A percentile compares a stretch with the other conserved stretches of the same genome.
These are phyloP conservation scores for Zapornia atra DNA, from an alignment of 2,113 vertebrate genomes.

Conservation along the genomic window DNA sequence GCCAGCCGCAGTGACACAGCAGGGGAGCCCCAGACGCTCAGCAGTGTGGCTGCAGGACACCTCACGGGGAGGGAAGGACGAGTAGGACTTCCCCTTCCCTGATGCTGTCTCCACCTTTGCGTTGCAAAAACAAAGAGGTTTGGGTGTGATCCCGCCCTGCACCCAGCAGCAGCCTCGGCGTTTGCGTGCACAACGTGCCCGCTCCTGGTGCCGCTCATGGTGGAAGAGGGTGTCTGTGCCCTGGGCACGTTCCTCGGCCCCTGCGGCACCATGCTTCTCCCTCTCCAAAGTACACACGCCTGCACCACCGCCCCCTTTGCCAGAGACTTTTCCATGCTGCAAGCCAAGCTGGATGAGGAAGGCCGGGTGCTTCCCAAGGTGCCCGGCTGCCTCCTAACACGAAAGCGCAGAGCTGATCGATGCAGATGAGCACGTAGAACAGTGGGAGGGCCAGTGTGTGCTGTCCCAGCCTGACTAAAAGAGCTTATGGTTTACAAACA, in stretches of 20 bases:
- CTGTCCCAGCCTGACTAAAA: constrained; percentile 16
- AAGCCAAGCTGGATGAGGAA: constrained; percentile 21
- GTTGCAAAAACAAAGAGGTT: constrained; percentile 51
- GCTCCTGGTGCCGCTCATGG: constrained; percentile 28
- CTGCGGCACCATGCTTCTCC: constrained; percentile 23
- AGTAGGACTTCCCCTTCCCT: constrained; percentile 34
- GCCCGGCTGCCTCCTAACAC: background rate
- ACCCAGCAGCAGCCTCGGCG: background rate
- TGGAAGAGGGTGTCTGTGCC: constrained; percentile 12
- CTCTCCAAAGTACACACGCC: constrained; percentile 21
- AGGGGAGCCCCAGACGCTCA: background rate
- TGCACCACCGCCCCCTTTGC: background rate
- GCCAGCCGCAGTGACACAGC: background rate
- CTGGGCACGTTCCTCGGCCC: background rate
- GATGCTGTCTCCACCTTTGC: constrained; percentile 38
- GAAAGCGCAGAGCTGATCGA: background rate
- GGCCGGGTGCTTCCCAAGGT: background rate
- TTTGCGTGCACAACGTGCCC: constrained; percentile 61
- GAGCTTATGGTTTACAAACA: background rate
- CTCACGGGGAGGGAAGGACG: background rate
- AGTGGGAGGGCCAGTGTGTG: background rate
- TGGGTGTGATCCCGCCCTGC: constrained; percentile 30
- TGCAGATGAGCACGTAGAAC: constrained; percentile 25
- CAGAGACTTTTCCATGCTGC: constrained; percentile 48
- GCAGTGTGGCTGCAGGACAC: background rate